A percentile compares a stretch with the other conserved stretches of the same genome.
phyloP scores from a whole-genome alignment of 2,113 vertebrate species.

The Petroica traversi region DNA sequence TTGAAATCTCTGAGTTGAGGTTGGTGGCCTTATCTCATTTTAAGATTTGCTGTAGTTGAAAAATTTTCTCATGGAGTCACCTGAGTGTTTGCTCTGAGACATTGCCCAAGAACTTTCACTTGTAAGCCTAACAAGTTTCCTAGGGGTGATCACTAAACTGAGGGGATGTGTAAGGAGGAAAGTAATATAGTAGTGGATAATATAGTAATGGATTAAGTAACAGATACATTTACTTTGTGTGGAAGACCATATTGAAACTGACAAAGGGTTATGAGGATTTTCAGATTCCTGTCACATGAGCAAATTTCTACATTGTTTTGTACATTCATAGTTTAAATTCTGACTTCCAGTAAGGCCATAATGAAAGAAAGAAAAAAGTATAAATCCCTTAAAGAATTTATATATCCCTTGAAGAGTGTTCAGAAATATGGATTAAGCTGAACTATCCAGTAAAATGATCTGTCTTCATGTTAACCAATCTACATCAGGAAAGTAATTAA shows the following conservation, averaged over 20 bases:
- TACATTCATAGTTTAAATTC: constrained; percentile 27
- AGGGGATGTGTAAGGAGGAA: neutral
- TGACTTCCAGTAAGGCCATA: neutral
- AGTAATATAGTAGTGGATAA: neutral
- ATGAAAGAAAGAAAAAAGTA: neutral
- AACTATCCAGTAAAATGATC: neutral
- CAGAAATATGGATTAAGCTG: constrained; percentile 6
- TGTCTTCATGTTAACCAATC: neutral
- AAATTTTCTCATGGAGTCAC: neutral
- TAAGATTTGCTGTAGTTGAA: neutral
- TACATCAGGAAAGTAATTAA: neutral
- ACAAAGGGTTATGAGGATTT: neutral
- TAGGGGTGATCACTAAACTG: neutral
- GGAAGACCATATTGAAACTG: neutral
- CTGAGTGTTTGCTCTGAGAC: neutral
- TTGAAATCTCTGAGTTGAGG: neutral
- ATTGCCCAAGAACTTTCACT: neutral
- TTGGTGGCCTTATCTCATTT: neutral
- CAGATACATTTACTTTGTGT: neutral
- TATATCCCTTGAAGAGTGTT: neutral
- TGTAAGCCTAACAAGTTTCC: neutral
- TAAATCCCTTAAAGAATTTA: neutral
- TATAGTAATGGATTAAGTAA: neutral
- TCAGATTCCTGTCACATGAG: neutral
- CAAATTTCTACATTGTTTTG: neutral